These are phyloP conservation scores for Acleris holmiana DNA, from an alignment of 2,888 invertebrate genomes.

Conservation along the genomic window DNA sequence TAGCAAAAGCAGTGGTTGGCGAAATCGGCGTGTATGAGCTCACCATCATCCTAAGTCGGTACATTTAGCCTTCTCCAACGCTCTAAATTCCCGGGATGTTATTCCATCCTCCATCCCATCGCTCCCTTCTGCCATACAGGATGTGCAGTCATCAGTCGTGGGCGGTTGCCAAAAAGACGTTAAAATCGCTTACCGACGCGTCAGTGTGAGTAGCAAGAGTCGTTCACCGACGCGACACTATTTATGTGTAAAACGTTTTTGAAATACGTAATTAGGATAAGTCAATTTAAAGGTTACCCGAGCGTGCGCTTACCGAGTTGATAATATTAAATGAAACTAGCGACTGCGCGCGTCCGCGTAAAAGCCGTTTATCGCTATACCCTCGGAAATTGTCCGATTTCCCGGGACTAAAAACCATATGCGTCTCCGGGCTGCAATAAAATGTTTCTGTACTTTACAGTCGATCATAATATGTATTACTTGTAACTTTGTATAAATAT, in stretches of 20 bases:
- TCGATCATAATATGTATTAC: no score
- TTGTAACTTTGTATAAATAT: no score
- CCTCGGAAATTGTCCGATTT: no score
- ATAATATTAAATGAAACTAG: not conserved
- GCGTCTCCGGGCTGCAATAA: no score
- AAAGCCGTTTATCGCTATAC: no score
- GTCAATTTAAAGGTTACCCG: not conserved
- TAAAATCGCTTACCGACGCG: conserved; percentile 45
- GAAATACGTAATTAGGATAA: conserved; percentile 15
- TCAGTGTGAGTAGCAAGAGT: conserved; percentile 46
- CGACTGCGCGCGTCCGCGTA: no score
- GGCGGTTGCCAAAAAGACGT: conserved; percentile 55
- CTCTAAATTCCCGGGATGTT: not conserved
- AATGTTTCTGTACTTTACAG: no score
- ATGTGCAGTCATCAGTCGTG: conserved; percentile 56
- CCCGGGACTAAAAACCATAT: no score
- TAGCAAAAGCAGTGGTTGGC: no score
- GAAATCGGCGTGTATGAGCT: no score
- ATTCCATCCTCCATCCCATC: not conserved
- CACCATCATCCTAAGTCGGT: no score
- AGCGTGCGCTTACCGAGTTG: no score
- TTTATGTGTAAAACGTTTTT: conserved; percentile 19
- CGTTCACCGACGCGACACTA: conserved; percentile 47
- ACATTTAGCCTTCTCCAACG: not conserved
- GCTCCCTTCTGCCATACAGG: conserved; percentile 40